Conservation (phyloP, 2,797 vertebrate genomes). For the Poecile montanus region DNA sequence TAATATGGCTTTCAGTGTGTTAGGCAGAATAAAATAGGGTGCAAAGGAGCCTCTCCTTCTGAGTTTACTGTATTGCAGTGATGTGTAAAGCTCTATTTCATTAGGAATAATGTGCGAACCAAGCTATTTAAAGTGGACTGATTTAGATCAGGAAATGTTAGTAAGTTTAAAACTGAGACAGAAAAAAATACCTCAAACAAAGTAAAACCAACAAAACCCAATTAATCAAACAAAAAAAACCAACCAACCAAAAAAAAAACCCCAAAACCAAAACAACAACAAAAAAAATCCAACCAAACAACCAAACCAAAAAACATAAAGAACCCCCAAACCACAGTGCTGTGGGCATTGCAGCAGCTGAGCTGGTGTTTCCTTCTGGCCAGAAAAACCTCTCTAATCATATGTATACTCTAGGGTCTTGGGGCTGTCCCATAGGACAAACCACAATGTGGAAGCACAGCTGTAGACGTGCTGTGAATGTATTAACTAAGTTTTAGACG, state of each 20-base stretch:
- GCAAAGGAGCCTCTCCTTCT: background rate
- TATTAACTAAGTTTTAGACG: background rate
- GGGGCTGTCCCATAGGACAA: background rate
- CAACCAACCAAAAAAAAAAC: background rate
- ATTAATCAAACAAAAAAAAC: background rate
- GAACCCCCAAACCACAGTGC: background rate
- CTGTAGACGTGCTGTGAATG: background rate
- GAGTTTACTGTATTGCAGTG: background rate
- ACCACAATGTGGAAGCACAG: background rate
- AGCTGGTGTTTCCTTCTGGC: background rate
- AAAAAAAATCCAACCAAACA: rapidly evolving
- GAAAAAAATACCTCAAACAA: background rate
- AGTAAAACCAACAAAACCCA: background rate
- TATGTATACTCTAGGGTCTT: background rate
- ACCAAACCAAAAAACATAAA: background rate
- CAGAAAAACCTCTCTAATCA: background rate
- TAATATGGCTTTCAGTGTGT: background rate
- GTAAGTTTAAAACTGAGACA: background rate
- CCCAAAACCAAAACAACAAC: too few relatives aligned
- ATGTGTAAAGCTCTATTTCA: background rate
- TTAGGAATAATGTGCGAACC: background rate
- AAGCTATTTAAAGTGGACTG: background rate
- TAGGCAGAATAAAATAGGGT: background rate
- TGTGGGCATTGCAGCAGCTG: background rate
- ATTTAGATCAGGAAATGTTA: background rate